phyloP scores from a whole-genome alignment of 2,888 invertebrate species.

The Thymelicus acteon region DNA sequence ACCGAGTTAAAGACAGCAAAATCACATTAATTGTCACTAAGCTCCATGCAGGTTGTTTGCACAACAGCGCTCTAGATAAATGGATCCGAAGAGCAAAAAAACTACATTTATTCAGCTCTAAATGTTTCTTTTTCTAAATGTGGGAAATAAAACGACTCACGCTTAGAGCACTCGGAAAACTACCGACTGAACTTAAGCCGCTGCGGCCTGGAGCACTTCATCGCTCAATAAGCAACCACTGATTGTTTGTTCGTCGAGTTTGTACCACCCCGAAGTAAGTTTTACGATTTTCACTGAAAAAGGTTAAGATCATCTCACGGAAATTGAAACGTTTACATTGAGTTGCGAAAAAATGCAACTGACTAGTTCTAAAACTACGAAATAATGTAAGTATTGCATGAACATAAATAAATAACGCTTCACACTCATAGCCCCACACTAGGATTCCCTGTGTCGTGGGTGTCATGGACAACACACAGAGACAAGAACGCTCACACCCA shows the following conservation, averaged over 20 bases:
- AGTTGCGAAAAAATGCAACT: too few relatives aligned
- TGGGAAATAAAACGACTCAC: conserved; percentile 14
- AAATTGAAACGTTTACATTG: too few relatives aligned
- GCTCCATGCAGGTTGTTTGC: not conserved
- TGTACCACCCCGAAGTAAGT: not conserved
- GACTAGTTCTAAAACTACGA: too few relatives aligned
- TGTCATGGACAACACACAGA: too few relatives aligned
- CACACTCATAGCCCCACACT: too few relatives aligned
- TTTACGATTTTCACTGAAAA: not conserved
- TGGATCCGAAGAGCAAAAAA: conserved; percentile 6
- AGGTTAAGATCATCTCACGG: too few relatives aligned
- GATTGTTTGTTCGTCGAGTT: conserved; percentile 6
- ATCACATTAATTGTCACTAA: too few relatives aligned
- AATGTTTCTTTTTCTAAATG: conserved; percentile 18
- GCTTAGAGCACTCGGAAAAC: conserved; percentile 16
- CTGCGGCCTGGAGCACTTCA: conserved; percentile 11
- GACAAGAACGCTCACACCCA: too few relatives aligned
- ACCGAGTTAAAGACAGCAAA: too few relatives aligned
- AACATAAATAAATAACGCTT: too few relatives aligned
- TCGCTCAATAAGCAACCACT: conserved; percentile 5
- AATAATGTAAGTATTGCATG: too few relatives aligned
- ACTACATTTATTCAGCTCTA: conserved; percentile 9
- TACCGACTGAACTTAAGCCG: conserved; percentile 15
- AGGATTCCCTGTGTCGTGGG: too few relatives aligned
- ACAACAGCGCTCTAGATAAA: conserved; percentile 5